phyloP scores from a whole-genome alignment of 2,888 invertebrate species.

The Amphipoea lucens region DNA sequence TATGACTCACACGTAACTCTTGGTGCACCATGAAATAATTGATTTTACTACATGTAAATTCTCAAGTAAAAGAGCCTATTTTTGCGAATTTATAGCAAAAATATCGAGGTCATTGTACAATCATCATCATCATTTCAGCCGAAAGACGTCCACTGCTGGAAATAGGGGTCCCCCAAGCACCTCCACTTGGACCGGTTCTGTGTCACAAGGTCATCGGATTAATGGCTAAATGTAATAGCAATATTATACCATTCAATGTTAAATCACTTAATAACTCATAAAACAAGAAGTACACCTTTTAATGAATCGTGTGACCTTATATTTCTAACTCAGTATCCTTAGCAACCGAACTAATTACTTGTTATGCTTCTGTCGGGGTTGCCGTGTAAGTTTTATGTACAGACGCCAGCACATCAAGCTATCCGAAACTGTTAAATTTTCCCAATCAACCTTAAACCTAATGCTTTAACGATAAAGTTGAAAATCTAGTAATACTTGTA shows the following conservation, averaged over 20 bases:
- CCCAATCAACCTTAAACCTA: no score
- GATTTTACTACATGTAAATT: constrained; percentile 47
- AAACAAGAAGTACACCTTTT: background rate
- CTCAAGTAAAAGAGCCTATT: constrained; percentile 22
- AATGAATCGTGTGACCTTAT: background rate
- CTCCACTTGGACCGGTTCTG: background rate
- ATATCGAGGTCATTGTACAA: no score
- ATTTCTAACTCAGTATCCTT: background rate
- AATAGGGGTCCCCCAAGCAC: background rate
- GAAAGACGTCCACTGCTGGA: background rate
- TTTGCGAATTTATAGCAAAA: background rate
- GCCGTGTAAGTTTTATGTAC: background rate
- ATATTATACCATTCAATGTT: background rate
- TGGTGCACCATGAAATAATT: constrained; percentile 51
- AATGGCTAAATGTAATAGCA: no score
- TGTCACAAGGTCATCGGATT: no score
- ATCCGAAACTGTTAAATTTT: no score
- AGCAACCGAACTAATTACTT: background rate
- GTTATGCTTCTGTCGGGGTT: background rate
- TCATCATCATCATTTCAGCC: background rate
- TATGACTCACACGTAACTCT: constrained; percentile 41
- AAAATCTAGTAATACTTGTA: no score
- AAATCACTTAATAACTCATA: background rate
- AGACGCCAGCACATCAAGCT: no score
- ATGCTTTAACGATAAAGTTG: no score